Evolutionary conservation across 2,888 invertebrate species (phyloP).

Genomic region (Thera obeliscata): DNA sequence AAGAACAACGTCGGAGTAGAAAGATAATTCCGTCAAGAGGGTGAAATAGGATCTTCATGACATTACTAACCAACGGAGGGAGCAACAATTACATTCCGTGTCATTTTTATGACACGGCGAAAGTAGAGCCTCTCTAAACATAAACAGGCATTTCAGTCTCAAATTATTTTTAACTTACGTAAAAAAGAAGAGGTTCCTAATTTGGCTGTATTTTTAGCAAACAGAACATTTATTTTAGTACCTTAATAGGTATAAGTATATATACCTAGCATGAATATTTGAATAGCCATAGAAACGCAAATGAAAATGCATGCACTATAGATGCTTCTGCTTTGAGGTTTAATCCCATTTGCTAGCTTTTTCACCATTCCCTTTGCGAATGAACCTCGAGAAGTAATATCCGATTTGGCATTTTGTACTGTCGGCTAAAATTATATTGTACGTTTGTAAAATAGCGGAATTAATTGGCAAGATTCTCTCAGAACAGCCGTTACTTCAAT

Average conservation of each 20-base stretch:
- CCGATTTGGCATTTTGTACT: background rate
- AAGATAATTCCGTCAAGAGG: constrained; percentile 38
- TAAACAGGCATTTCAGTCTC: too few relatives aligned
- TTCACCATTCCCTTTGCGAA: background rate
- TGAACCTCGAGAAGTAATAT: background rate
- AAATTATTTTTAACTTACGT: too few relatives aligned
- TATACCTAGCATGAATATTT: too few relatives aligned
- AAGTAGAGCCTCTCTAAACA: too few relatives aligned
- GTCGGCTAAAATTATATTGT: background rate
- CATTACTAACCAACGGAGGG: background rate
- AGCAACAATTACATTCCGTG: background rate
- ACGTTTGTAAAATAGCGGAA: background rate
- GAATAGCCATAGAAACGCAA: background rate
- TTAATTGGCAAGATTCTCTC: constrained; percentile 4
- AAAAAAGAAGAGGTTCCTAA: too few relatives aligned
- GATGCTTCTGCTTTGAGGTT: background rate
- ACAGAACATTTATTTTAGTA: too few relatives aligned
- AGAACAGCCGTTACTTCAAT: constrained; percentile 6
- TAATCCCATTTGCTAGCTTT: background rate
- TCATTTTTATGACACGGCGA: too few relatives aligned
- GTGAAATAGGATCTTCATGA: constrained; percentile 33
- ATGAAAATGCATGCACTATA: background rate
- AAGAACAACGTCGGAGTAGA: constrained; percentile 19
- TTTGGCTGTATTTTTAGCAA: too few relatives aligned
- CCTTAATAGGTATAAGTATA: too few relatives aligned